These are phyloP conservation scores for Choreutis nemorana DNA, from an alignment of 2,888 invertebrate species.

Conservation along the genomic window DNA sequence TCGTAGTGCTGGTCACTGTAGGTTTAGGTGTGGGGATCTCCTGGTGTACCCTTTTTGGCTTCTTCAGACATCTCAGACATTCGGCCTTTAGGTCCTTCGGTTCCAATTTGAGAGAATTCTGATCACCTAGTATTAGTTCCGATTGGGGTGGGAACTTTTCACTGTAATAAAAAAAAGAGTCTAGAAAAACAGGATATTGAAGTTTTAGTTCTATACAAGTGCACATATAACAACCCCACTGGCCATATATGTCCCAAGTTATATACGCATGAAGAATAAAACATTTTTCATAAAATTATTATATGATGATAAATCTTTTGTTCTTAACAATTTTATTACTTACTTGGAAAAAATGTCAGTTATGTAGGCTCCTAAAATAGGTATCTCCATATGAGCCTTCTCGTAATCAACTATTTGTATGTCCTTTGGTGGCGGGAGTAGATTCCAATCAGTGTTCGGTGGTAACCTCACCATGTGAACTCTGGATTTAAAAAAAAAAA, in stretches of 20 bases:
- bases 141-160: constrained; percentile 64
- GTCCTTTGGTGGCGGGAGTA: constrained; percentile 73
- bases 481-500: constrained; percentile 46
- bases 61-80: constrained; percentile 26
- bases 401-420: constrained; percentile 76
- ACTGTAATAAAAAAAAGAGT: constrained; percentile 27
- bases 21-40: constrained; percentile 14
- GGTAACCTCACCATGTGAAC: constrained; percentile 79
- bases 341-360: constrained; percentile 85
- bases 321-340: too few species aligned
- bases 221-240: too few species aligned
- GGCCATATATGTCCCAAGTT: too few species aligned
- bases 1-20: constrained; percentile 12
- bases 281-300: too few species aligned
- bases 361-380: constrained; percentile 77
- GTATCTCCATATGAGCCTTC: constrained; percentile 73
- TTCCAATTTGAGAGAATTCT: constrained; percentile 30
- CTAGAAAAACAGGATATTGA: background rate
- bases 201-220: too few species aligned
- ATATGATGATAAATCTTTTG: too few species aligned
- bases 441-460: constrained; percentile 68
- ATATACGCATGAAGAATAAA: too few species aligned
- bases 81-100: constrained; percentile 14
- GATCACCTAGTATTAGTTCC: constrained; percentile 80
- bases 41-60: constrained; percentile 13